These are phyloP conservation scores for Nilaparvata lugens DNA, from an alignment of 1,140 invertebrate species.

Conservation along the genomic window DNA sequence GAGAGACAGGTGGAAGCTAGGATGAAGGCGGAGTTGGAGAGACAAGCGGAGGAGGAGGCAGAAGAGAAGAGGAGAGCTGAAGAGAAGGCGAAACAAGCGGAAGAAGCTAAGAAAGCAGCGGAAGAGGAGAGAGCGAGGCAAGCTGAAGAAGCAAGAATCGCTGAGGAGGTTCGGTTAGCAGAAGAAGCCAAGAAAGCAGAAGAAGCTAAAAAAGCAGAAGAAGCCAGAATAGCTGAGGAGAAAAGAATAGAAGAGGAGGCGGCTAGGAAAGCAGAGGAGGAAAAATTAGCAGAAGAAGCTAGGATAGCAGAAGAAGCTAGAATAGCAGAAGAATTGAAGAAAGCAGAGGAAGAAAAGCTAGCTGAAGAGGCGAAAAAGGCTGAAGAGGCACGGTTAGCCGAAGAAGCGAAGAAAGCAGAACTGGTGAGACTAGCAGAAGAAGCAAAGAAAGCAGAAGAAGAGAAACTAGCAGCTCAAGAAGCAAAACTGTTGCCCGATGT, in stretches of 20 bases:
- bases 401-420: not conserved
- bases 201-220: not conserved
- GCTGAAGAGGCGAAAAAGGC: not conserved
- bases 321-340: not conserved
- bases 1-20: not conserved
- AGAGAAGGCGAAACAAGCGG: not conserved
- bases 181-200: constrained; percentile 13
- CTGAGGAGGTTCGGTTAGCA: constrained; percentile 10
- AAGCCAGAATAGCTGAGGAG: constrained; percentile 1
- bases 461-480: constrained; percentile 5
- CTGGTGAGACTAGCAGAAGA: not conserved
- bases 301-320: not conserved
- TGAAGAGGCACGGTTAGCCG: not conserved
- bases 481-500: not conserved
- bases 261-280: constrained; percentile 4
- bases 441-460: constrained; percentile 5
- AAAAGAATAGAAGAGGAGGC: too few species aligned
- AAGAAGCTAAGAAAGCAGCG: constrained; percentile 1
- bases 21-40: constrained; percentile 8
- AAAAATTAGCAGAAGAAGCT: not conserved
- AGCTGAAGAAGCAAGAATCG: constrained; percentile 10
- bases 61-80: constrained; percentile 4
- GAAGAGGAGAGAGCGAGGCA: constrained; percentile 3
- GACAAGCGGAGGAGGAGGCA: not conserved
- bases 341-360: too few species aligned